Conservation (phyloP, 2,888 invertebrate species). For the Corbicula japonica region DNA sequence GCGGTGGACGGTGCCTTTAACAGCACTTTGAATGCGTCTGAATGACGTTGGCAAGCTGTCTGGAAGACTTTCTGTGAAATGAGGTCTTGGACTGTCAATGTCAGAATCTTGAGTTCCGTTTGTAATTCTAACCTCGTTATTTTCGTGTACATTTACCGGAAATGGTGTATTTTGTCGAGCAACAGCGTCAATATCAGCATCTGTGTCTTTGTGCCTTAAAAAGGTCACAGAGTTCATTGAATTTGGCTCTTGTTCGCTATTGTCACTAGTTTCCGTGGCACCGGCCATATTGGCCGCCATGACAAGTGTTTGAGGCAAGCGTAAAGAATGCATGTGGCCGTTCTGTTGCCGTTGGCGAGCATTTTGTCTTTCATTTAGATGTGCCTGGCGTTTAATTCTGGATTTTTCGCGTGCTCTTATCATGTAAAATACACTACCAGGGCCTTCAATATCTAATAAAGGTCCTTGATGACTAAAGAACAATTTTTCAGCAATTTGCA, state of each 20-base stretch:
- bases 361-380: slow-evolving; percentile 55
- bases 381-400: slow-evolving; percentile 51
- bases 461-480: slow-evolving; percentile 82
- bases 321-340: slow-evolving; percentile 66
- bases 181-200: slow-evolving; percentile 40
- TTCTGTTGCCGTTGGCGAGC: slow-evolving; percentile 35
- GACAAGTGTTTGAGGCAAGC: slow-evolving; percentile 67
- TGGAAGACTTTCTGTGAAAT: background rate
- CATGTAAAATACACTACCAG: slow-evolving; percentile 84
- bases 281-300: slow-evolving; percentile 70
- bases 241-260: slow-evolving; percentile 48
- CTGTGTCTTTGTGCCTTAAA: background rate
- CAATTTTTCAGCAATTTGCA: slow-evolving; percentile 76
- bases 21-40: slow-evolving; percentile 70
- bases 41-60: slow-evolving; percentile 57
- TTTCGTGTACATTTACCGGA: background rate
- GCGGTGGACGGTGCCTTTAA: too few relatives aligned
- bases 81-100: background rate
- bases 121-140: background rate
- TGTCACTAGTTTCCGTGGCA: slow-evolving; percentile 63
- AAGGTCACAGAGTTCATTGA: background rate
- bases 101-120: background rate
- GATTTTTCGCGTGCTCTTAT: slow-evolving; percentile 78
- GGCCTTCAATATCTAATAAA: slow-evolving; percentile 82
- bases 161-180: slow-evolving; percentile 34